A percentile compares a stretch with the other conserved stretches of the same genome.
Evolutionary conservation across 2,797 vertebrate genomes (phyloP).

Genomic region (Trachops cirrhosus): DNA sequence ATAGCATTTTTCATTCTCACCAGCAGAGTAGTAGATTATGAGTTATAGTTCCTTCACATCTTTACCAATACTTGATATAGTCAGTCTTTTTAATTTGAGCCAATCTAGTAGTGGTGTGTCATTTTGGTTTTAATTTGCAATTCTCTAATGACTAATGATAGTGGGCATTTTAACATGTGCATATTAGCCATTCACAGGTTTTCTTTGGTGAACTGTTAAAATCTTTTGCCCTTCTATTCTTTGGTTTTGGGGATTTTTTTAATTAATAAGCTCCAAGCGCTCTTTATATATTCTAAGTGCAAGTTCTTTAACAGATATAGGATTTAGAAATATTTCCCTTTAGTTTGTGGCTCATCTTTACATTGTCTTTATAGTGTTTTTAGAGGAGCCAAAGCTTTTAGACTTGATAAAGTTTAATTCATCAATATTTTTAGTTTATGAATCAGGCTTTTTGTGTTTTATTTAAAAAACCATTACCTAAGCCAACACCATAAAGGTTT

Average conservation of each 20-base stretch:
- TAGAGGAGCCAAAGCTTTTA: constrained; percentile 15
- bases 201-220: background rate
- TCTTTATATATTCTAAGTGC: background rate
- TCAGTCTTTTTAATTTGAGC: background rate
- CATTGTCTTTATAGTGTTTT: background rate
- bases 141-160: background rate
- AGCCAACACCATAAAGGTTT: constrained; percentile 7
- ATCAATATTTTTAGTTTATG: background rate
- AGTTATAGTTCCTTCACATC: background rate
- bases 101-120: background rate
- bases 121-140: background rate
- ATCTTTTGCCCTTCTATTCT: background rate
- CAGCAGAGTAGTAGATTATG: background rate
- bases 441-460: background rate
- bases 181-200: background rate
- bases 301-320: background rate
- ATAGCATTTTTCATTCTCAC: background rate
- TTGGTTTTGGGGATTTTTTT: background rate
- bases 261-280: background rate
- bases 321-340: background rate
- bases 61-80: background rate
- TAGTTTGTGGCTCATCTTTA: background rate
- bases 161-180: background rate
- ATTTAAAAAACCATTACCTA: background rate
- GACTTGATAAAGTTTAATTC: background rate